phyloP scores from a whole-genome alignment of 2,888 invertebrate species.

The Drosophila prostipennis region DNA sequence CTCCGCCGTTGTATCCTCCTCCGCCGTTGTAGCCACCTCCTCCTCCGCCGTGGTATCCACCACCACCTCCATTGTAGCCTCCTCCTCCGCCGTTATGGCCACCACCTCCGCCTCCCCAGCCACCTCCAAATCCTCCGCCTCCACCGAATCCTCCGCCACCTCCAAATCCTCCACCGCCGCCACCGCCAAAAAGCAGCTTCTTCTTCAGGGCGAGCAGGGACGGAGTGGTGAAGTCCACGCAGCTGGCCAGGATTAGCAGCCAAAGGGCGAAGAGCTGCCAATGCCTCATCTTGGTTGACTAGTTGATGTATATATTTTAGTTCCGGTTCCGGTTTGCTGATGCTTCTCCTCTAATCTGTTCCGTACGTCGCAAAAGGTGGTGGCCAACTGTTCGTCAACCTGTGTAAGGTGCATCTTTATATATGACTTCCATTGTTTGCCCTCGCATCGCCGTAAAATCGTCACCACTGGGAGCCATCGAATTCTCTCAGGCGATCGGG shows the following conservation, averaged over 20 bases:
- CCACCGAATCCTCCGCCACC: constrained; percentile 30
- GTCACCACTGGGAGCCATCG: constrained; percentile 14
- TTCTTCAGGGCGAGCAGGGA: constrained; percentile 58
- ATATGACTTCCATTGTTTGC: constrained; percentile 61
- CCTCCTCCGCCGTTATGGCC: constrained; percentile 30
- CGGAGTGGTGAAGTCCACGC: constrained; percentile 51
- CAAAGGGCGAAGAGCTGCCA: constrained; percentile 32
- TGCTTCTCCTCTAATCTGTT: not conserved
- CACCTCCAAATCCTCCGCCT: constrained; percentile 19
- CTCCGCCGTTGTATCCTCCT: constrained; percentile 16
- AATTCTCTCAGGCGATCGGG: constrained; percentile 20
- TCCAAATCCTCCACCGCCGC: constrained; percentile 13
- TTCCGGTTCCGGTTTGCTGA: constrained; percentile 21
- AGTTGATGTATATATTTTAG: not conserved
- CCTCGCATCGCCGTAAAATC: constrained; percentile 7
- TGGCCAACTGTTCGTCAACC: constrained; percentile 49
- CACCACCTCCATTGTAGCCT: constrained; percentile 27
- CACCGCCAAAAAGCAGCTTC: constrained; percentile 52
- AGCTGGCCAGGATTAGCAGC: constrained; percentile 54
- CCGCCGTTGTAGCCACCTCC: constrained; percentile 39
- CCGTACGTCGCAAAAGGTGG: constrained; percentile 11
- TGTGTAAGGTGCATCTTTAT: constrained; percentile 51
- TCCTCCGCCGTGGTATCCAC: constrained; percentile 28
- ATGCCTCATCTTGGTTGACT: constrained; percentile 36
- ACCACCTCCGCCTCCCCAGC: constrained; percentile 30